Evolutionary conservation across 2,888 invertebrate genomes (phyloP), one percentile per base, ranked within the genome.

Genomic region (Erebia palarica): DNA sequence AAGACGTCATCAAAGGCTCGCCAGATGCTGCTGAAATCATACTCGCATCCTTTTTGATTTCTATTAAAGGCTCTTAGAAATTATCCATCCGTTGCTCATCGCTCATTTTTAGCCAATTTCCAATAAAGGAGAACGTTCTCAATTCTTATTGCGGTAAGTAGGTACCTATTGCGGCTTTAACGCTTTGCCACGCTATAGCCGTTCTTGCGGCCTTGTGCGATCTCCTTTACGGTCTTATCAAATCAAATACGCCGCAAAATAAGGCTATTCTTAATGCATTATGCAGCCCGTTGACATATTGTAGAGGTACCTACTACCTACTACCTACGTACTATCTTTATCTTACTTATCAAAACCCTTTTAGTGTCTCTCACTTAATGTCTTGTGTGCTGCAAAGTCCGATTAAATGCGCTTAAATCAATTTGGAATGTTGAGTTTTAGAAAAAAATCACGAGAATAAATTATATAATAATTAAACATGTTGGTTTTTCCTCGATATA

Each of bases 311-410:
- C 27, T 3, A 36, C 53, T 57, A 49, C 64, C 47, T 49, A 21
- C 64, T n/a, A n/a, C n/a, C n/a, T n/a, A n/a, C n/a, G n/a, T n/a
- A n/a, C n/a, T n/a, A 70, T 68, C 53, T 70, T 73, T 70, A 73
- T 73, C 68, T 73, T 73, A 70, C 42, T 73, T 71, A 67, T 44
- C 65, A 55, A 65, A 73, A 70, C 60, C 70, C 70, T 66, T 72
- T 64, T 64, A 65, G 65, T 65, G 55, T 13, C 44, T 44, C 55
- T 44, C 55, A 65, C 44, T 57, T 65, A 65, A 16, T 55, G 55
- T 65, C 57, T 42, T 16, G 65, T 21, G 14, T 44, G 18, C 42
- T 53, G 42, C 18, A 65, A 16, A 53, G 42, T 58, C 64, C 64
- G 59, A 69, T 69, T 69, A 58, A 69, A 63, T 27, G 49, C 1